Evolutionary conservation across 2,888 invertebrate species (phyloP), one percentile per base, ranked within the genome.

Genomic region (Conomelus anceps): DNA sequence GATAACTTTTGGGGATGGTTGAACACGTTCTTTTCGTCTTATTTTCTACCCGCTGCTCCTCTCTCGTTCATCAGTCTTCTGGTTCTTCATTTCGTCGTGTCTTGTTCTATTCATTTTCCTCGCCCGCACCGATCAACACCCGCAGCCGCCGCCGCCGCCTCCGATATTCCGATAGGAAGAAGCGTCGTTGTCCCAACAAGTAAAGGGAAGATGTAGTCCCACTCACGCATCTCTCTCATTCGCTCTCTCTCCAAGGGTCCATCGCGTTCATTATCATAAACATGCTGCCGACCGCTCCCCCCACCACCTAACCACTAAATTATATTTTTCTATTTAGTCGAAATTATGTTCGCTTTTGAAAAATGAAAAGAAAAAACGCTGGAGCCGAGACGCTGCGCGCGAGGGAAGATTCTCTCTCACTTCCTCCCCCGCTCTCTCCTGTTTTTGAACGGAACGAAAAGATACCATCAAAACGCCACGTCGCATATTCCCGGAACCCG

Each of bases 261-360:
- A 63, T 63, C 63, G 20, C 63, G 29, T 63, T 89, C 41, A 89
- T 89, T 89, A 86, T 41, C 89, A 89, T 89, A 89, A 89, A 89
- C 89, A 89, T 86, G 89, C 89, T 89, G 86, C 89, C 89, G 84
- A 86, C 89, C 84, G 89, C 23, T 84, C 63, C 63, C 17, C 89
- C 34, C 63, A 23, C 23, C 63, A 63, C 13, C 63, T 63, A 86
- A 84, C 89, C 84, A 89, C 88, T 89, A 89, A 89, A 89, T 89
- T 89, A 89, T 89, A 89, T 89, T 89, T 89, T 89, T 89, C 89
- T 89, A 89, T 89, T 89, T 89, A 89, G 89, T 86, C 86, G 86
- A 86, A 86, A 86, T 86, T 86, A 86, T 86, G 86, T 86, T 86
- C 86, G 22, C 86, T 86, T 86, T 86, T 86, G 22, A 86, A 86